phyloP scores from a whole-genome alignment of 2,888 invertebrate species.

The Rosalia funebris region DNA sequence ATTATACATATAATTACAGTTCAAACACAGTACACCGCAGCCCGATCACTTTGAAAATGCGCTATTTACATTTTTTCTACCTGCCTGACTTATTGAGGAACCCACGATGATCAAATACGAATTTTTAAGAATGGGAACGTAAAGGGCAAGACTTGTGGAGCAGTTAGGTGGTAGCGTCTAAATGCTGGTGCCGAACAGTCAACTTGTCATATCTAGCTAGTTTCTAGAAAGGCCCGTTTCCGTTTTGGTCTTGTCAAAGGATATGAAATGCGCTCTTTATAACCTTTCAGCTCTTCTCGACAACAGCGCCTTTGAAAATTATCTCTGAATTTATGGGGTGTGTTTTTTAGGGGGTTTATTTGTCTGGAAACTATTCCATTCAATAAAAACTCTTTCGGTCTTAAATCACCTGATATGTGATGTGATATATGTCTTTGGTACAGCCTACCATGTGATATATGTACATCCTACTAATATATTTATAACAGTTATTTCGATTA shows the following conservation, averaged over 20 bases:
- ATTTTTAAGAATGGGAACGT: slow-evolving; percentile 11
- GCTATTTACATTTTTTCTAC: slow-evolving; percentile 18
- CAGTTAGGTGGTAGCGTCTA: not conserved
- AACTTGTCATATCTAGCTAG: slow-evolving; percentile 37
- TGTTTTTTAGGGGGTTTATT: slow-evolving; percentile 34
- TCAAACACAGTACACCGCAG: not conserved
- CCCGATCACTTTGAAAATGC: not conserved
- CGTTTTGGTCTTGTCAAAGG: slow-evolving; percentile 44
- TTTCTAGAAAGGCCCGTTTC: slow-evolving; percentile 40
- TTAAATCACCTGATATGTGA: slow-evolving; percentile 7
- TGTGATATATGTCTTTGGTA: not conserved
- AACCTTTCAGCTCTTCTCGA: slow-evolving; percentile 39
- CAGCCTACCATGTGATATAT: slow-evolving; percentile 16
- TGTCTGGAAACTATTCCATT: slow-evolving; percentile 20
- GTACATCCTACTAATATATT: no score
- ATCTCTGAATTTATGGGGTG: slow-evolving; percentile 41
- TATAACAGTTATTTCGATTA: no score
- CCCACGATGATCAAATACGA: slow-evolving; percentile 14
- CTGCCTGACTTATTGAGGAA: slow-evolving; percentile 23
- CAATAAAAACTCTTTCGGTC: slow-evolving; percentile 6
- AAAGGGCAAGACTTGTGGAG: slow-evolving; percentile 4
- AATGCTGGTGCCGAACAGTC: slow-evolving; percentile 8
- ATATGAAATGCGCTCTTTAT: slow-evolving; percentile 47
- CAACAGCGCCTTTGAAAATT: slow-evolving; percentile 36
- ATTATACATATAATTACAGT: not conserved